phyloP scores from a whole-genome alignment of 2,888 invertebrate genomes.

The Melanophora roralis region DNA sequence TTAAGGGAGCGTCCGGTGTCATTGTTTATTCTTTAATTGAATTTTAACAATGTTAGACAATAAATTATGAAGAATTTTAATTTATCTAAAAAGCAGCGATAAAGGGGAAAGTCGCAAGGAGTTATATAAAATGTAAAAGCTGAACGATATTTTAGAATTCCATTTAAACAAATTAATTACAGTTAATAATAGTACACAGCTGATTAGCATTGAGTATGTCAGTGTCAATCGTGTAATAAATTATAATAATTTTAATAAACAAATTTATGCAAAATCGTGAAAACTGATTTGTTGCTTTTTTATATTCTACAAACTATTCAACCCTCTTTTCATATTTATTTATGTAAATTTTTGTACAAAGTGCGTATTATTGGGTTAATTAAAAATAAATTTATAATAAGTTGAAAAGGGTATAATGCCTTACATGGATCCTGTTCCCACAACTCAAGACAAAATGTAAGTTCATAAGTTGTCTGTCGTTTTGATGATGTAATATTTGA shows the following conservation, averaged over 20 bases:
- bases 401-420: neutral
- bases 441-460: neutral
- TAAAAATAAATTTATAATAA: neutral
- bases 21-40: conserved; percentile 46
- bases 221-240: neutral
- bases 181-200: neutral
- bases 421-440: conserved; percentile 27
- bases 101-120: neutral
- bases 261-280: conserved; percentile 56
- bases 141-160: conserved; percentile 7
- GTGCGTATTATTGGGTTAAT: neutral
- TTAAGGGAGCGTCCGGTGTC: conserved; percentile 16
- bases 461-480: conserved; percentile 23
- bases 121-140: neutral
- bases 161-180: conserved; percentile 37
- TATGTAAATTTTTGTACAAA: too few relatives aligned
- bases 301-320: conserved; percentile 38
- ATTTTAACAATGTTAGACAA: conserved; percentile 34
- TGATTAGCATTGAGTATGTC: neutral
- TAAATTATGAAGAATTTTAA: neutral
- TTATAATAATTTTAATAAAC: conserved; percentile 29
- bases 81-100: neutral
- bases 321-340: too few relatives aligned
- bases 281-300: conserved; percentile 17
- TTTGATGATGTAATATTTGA: conserved; percentile 65